These are phyloP conservation scores for Mesoclemmys tuberculata DNA, from an alignment of 2,113 vertebrate genomes.

Conservation along the genomic window DNA sequence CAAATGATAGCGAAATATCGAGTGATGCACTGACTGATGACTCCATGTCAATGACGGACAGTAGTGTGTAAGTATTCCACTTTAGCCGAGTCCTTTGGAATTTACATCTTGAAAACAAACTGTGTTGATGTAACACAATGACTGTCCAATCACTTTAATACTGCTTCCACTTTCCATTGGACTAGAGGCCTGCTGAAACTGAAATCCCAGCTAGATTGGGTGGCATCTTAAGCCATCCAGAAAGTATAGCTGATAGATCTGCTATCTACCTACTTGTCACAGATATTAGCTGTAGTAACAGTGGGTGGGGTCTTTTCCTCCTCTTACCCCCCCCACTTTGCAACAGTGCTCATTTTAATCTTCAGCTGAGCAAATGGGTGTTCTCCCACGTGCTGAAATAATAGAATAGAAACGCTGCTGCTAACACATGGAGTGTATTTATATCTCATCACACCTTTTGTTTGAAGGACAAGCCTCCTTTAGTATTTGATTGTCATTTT, in stretches of 20 bases:
- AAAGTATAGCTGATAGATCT: not conserved
- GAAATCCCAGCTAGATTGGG: not conserved
- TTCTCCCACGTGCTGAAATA: not conserved
- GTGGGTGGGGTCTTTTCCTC: not conserved
- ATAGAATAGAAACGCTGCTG: not conserved
- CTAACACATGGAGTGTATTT: conserved; percentile 13
- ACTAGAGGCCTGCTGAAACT: accelerated
- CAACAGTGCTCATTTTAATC: not conserved
- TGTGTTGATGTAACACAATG: accelerated
- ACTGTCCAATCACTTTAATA: not conserved
- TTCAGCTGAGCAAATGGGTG: not conserved
- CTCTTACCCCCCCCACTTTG: not conserved
- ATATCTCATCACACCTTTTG: conserved; percentile 45
- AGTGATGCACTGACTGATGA: conserved; percentile 96
- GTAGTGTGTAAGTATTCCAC: conserved; percentile 90
- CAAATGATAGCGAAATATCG: conserved; percentile 97
- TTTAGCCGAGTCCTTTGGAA: accelerated
- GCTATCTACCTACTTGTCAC: accelerated
- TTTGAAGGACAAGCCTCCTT: conserved; percentile 68
- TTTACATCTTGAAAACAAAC: accelerated
- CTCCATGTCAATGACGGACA: conserved; percentile 95
- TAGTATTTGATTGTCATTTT: conserved; percentile 62
- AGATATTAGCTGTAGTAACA: not conserved
- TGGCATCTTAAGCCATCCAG: not conserved
- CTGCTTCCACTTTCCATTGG: accelerated